Evolutionary conservation across 1,140 invertebrate species (phyloP), one percentile per base, ranked within the genome.

Genomic region (Phenacoccus solenopsis): DNA sequence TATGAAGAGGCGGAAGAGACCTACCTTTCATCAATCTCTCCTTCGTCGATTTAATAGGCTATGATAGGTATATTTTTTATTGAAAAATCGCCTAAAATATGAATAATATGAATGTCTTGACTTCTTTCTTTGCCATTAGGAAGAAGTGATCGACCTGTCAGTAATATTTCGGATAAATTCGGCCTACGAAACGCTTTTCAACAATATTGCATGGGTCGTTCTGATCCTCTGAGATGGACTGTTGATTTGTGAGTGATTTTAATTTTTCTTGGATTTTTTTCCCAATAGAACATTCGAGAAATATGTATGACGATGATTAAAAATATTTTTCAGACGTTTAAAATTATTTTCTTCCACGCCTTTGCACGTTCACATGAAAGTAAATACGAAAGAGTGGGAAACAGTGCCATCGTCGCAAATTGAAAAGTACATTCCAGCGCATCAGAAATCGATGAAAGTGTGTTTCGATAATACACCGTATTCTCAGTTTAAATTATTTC

Each of bases 331-430:
- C 22, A 64, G 59, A 64, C 59, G 59, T 24, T 27, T 64, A 20
- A 64, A 64, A 25, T 25, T 27, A 64, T 64, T 64, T 25, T 64
- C 59, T 10, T 25, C 59, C 20, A 25, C 21, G 3, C 59, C 59
- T 22, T 24, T 64, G 13, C 59, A 25, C 25, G 25, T 64, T 3
- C 22, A 64, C 25, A 25, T 64, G 25, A 24, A 27, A 64, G 59
- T 64, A 10, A 27, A 64, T 20, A 64, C 25, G 21, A 64, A 64
- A 9, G 59, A 64, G 25, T 64, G 59, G 59, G 59, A 64, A 64
- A 24, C 20, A 22, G 22, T 64, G 9, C 20, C 59, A 1, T 25
- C 16, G 1, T 4, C 59, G 13, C 20, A 64, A 5, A 25, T 20
- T 3, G 22, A 25, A 27, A 64, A 64, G 20, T 27, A 64, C 25